Evolutionary conservation across 2,888 invertebrate genomes (phyloP).

Genomic region (Melinaea menophilus): DNA sequence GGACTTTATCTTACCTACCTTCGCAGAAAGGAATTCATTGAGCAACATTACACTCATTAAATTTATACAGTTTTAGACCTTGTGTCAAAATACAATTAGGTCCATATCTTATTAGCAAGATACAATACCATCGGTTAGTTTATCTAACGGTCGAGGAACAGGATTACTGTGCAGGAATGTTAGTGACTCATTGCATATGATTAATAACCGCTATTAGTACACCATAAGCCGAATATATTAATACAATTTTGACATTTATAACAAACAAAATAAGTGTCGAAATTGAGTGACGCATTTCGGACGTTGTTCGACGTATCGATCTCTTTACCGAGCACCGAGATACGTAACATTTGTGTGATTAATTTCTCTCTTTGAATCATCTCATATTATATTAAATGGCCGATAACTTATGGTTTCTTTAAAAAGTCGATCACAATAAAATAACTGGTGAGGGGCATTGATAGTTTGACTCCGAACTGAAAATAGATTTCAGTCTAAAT

Average conservation of each 20-base stretch:
- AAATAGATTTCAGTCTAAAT: no score
- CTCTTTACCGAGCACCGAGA: slow-evolving; percentile 30
- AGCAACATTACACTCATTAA: slow-evolving; percentile 3
- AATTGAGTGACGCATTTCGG: slow-evolving; percentile 28
- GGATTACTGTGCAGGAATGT: slow-evolving; percentile 32
- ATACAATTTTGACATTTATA: slow-evolving; percentile 13
- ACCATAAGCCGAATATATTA: slow-evolving; percentile 8
- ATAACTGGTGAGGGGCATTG: no score
- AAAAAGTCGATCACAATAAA: not conserved
- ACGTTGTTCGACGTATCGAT: slow-evolving; percentile 17
- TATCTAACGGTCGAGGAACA: slow-evolving; percentile 33
- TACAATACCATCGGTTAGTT: slow-evolving; percentile 18
- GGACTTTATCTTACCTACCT: slow-evolving; percentile 1
- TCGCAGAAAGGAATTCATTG: slow-evolving; percentile 12
- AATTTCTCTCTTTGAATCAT: slow-evolving; percentile 38
- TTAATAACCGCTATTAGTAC: slow-evolving; percentile 37
- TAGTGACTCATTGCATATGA: slow-evolving; percentile 45
- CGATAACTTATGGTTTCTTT: slow-evolving; percentile 4
- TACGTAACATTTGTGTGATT: slow-evolving; percentile 37
- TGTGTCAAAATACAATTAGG: slow-evolving; percentile 1
- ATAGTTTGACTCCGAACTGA: no score
- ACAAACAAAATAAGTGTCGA: slow-evolving; percentile 6
- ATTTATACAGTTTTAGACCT: not conserved
- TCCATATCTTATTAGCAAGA: slow-evolving; percentile 8
- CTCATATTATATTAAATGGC: slow-evolving; percentile 24